Conservation (phyloP, 2,797 vertebrate species). For the Enteromius viviparus region DNA sequence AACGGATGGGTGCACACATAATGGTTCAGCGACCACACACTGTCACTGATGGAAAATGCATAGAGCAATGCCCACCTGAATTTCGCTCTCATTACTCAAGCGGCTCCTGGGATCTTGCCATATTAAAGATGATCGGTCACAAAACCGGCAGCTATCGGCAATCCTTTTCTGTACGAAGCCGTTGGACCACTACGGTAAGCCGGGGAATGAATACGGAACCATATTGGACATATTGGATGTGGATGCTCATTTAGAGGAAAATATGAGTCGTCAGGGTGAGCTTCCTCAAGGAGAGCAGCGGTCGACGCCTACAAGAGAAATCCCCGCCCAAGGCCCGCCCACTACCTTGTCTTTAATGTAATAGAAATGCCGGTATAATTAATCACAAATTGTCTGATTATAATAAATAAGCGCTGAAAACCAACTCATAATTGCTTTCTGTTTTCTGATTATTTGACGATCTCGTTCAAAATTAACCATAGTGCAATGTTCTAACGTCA, state of each 20-base stretch:
- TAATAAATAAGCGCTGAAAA: neutral
- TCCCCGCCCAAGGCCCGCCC: conserved; percentile 49
- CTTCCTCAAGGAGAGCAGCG: conserved; percentile 60
- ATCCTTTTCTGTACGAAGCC: conserved; percentile 6
- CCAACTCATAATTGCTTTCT: neutral
- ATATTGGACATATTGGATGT: conserved; percentile 66
- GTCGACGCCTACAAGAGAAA: conserved; percentile 56
- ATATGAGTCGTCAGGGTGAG: conserved; percentile 64
- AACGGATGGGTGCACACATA: neutral
- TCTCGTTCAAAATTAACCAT: neutral
- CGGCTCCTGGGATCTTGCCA: conserved; percentile 50
- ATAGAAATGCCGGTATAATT: neutral
- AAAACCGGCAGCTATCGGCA: neutral
- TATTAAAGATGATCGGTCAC: conserved; percentile 46
- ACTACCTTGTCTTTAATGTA: neutral
- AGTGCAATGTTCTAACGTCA: neutral
- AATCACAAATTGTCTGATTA: neutral
- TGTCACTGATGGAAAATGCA: conserved; percentile 30
- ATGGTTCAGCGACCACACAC: conserved; percentile 34
- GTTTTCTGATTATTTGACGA: too few relatives aligned
- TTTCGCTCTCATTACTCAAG: conserved; percentile 69
- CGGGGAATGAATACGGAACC: conserved; percentile 17
- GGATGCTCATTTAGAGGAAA: conserved; percentile 63
- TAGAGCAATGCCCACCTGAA: conserved; percentile 69
- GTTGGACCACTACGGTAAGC: neutral